Base-by-base conservation (phyloP, 2,888 invertebrate genomes). In the Drosophila monieri region DNA sequence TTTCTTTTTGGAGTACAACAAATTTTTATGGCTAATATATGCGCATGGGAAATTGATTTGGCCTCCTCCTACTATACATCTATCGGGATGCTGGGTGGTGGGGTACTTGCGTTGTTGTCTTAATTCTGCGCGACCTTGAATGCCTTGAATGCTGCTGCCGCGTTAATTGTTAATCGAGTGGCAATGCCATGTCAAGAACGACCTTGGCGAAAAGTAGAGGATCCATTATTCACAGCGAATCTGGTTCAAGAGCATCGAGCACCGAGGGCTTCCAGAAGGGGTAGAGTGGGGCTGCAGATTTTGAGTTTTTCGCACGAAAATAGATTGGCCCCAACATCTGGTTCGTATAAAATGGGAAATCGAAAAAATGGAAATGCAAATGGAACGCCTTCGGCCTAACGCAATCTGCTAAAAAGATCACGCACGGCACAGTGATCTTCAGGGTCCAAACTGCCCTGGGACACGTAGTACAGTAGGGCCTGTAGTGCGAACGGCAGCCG, bases 11-110 rank as follows among this genome's bases (percentile, higher is more conserved):
- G 48, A 37, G 41, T 60, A 57, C 51, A 60, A 53, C 56, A 67
- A 23, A 77, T 71, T 78, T 89, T 89, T 85, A 90, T 88, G 80
- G 87, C 88, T 85, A 89, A 90, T 88, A 88, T 89, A 90, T 90
- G 90, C 84, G 78, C 85, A 77, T 83, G 66, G 61, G 52, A 74
- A 77, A 79, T 88, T 84, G 76, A 77, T 73, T 74, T 41, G 48
- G 46, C 30, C 47, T 18, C 30, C 32, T 12, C 32, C 23, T 41
- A 59, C 52, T 53, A 30, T 44, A 59, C 15, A 48, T 55, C 43
- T 67, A 52, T 14, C 39, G 9, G 39, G 30, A 15, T 48, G 30
- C 25, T 4, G 18, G 30, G 37, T 14, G 46, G 10, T 54, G 43
- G 32, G 9, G 9, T 6, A 21, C 12, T 43, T 5, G 21, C 10